Evolutionary conservation across 2,113 vertebrate species (phyloP).

Genomic region (Tachysurus vachellii): DNA sequence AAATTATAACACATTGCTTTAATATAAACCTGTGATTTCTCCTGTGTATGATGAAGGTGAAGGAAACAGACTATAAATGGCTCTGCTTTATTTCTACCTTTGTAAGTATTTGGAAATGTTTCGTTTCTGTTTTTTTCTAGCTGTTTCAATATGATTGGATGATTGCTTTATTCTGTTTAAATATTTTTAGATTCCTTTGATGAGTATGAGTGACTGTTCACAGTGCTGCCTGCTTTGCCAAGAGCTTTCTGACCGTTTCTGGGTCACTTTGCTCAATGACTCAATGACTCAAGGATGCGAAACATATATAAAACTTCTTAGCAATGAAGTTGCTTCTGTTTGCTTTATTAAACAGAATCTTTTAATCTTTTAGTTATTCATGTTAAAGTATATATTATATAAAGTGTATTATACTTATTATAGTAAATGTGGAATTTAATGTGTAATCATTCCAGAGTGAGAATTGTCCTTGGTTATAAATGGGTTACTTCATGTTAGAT

Average conservation of each 20-base stretch:
- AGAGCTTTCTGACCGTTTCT: not conserved
- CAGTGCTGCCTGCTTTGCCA: slow-evolving; percentile 1
- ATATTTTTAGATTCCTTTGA: not conserved
- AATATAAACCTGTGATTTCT: not conserved
- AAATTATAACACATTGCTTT: not conserved
- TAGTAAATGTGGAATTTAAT: not conserved
- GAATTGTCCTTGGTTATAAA: not conserved
- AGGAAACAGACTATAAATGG: not conserved
- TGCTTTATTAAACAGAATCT: not conserved
- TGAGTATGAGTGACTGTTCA: not conserved
- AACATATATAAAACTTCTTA: not conserved
- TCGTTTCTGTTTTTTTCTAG: not conserved
- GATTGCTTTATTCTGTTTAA: not conserved
- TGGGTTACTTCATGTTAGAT: not conserved
- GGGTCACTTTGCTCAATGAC: slow-evolving; percentile 5
- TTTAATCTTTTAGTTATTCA: not conserved
- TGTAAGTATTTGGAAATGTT: not conserved
- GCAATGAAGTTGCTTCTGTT: not conserved
- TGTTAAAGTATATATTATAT: not conserved
- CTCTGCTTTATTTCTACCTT: not conserved
- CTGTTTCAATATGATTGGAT: not conserved
- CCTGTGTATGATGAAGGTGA: not conserved
- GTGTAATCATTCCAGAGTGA: not conserved
- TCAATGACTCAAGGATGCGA: not conserved
- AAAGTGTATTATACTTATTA: not conserved